phyloP scores from a whole-genome alignment of 2,113 vertebrate species.

The Nothobranchius furzeri region DNA sequence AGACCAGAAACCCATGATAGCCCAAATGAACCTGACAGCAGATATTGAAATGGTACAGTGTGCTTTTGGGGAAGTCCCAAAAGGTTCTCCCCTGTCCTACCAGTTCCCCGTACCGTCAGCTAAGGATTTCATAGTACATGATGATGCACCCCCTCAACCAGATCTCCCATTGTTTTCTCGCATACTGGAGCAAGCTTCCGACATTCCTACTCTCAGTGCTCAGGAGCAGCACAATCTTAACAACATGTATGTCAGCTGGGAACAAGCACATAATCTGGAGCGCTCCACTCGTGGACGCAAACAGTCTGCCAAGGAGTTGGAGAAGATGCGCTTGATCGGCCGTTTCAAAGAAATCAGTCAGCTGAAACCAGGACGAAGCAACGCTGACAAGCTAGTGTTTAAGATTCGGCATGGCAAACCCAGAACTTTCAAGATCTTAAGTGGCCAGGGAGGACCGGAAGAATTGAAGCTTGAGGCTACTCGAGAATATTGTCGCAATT shows the following conservation, averaged over 20 bases:
- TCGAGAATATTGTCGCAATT: conserved; percentile 37
- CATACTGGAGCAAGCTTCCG: background rate
- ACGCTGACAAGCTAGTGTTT: conserved; percentile 4
- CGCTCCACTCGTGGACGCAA: conserved; percentile 16
- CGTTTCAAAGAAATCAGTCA: conserved; percentile 46
- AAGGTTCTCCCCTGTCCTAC: conserved; percentile 47
- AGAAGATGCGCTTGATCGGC: conserved; percentile 28
- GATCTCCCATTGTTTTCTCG: conserved; percentile 20
- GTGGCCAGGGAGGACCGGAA: background rate
- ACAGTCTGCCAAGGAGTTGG: background rate
- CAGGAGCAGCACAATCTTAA: conserved; percentile 8
- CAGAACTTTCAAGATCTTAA: background rate
- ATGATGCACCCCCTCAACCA: conserved; percentile 21
- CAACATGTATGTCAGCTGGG: conserved; percentile 34
- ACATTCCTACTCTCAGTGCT: background rate
- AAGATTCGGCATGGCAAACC: conserved; percentile 22
- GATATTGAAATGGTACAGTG: conserved; percentile 40
- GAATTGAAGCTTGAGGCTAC: conserved; percentile 33
- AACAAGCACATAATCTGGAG: conserved; percentile 33
- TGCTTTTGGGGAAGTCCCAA: conserved; percentile 45
- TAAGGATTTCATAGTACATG: conserved; percentile 12
- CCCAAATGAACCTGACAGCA: conserved; percentile 28
- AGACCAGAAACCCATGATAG: conserved; percentile 45
- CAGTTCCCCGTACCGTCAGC: conserved; percentile 36
- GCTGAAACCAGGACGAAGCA: conserved; percentile 21